Evolutionary conservation across 2,888 invertebrate genomes (phyloP), one percentile per base, ranked within the genome.

Genomic region (Cylindroiulus punctatus): DNA sequence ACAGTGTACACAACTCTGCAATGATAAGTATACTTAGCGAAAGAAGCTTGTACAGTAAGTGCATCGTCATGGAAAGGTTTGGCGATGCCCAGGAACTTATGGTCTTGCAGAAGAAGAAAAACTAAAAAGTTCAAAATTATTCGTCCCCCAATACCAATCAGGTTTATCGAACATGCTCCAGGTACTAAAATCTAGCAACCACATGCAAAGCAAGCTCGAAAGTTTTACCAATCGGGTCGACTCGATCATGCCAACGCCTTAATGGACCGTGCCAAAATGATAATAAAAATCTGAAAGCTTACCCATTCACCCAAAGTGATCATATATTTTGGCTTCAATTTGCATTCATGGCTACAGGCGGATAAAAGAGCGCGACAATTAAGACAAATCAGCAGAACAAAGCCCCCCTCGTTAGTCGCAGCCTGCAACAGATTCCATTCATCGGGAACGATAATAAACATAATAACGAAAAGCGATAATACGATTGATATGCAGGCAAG

Each of bases 241-340:
- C n/a, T n/a, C n/a, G n/a, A n/a, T n/a, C n/a, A n/a, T n/a, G n/a
- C 36, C 26, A 10, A 76, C 76, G 12, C 0, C 26, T 30, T 14
- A 30, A 30, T 76, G 4, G 76, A 76, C 14, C 30, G 4, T 52
- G n/a, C n/a, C 52, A 7, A 52, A 52, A 76, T 76, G 30, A 26
- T 26, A 76, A 76, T 0, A 76, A 30, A 52, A 76, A 76, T 76
- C 76, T 30, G 76, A 76, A 76, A 30, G 76, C 76, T 76, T 76
- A 76, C 76, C 52, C 76, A 76, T 76, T 30, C 65, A 65, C 12
- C 26, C 26, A 76, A 30, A 30, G 52, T 52, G 52, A 52, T n/a
- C 52, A n/a, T 30, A 0, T 57, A 30, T 12, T 7, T 30, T 17
- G 26, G 30, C 26, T 30, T 30, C 26, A 30, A 76, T 76, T 30